Base-by-base conservation (phyloP, 2,888 invertebrate genomes). In the Celastrina argiolus region DNA sequence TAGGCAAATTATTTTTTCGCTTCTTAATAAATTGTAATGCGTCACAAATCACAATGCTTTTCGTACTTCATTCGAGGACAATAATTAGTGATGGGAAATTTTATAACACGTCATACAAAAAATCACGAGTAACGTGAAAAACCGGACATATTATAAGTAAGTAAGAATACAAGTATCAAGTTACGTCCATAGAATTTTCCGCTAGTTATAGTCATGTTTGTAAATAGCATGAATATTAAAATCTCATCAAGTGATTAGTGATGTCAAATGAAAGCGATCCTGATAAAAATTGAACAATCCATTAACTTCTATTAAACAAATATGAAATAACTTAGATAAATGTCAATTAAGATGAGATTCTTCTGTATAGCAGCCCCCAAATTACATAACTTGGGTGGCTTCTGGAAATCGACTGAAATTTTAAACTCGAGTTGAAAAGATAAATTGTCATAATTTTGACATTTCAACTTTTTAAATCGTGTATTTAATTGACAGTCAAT, bases 241-340 rank as follows among this genome's bases (percentile, higher is more conserved):
- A 59, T 59, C 59, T 59, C 59, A 59, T 59, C 18, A 59, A 59
- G n/a, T n/a, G n/a, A n/a, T n/a, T 34, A 34, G 51, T 51, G 51
- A 51, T 34, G 59, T 59, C 59, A 59, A 59, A 16, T 59, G 59
- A 59, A 59, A 59, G 59, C 31, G 34, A 16, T 31, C 22, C 16
- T 59, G 58, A 59, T 28, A 59, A 59, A 59, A 16, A 10, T 31
- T 34, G 16, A 31, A 36, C 10, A 36, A 36, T 8, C 12, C 51
- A 22, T 51, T 51, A 22, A 22, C 22, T 51, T 22, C 51, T 12
- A 51, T 51, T 22, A 22, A 31, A 51, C 22, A 14, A 64, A 64
- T n/a, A n/a, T n/a, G n/a, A n/a, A n/a, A n/a, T 64, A 64, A 51
- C 31, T 51, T 16, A 18, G 14, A 18, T 51, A 31, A 64, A 12